phyloP scores from a whole-genome alignment of 2,797 vertebrate species.

The Dendrocincla tyrannina region DNA sequence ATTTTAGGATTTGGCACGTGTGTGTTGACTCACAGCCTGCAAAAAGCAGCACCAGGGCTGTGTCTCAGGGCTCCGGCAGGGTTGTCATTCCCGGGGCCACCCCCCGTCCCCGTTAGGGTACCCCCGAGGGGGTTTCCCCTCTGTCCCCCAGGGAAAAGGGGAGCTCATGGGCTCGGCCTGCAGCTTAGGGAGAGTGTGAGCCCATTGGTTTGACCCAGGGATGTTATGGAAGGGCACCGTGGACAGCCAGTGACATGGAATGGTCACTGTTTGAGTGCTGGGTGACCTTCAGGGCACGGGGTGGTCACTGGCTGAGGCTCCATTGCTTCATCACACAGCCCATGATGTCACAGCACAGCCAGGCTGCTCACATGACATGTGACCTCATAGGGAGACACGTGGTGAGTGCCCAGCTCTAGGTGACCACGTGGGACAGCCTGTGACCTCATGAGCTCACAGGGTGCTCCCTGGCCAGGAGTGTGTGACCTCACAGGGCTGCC shows the following conservation, averaged over 20 bases:
- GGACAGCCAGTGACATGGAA: too few species aligned
- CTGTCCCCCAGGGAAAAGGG: neutral
- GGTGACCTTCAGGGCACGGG: fast-evolving
- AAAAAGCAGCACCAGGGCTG: neutral
- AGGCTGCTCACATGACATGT: neutral
- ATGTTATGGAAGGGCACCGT: fast-evolving
- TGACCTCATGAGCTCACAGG: too few species aligned
- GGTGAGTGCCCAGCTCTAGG: neutral
- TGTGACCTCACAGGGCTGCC: neutral
- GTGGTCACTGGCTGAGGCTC: neutral
- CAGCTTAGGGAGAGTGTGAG: fast-evolving
- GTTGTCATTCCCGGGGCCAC: too few species aligned
- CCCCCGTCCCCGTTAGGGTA: neutral
- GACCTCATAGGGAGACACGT: neutral
- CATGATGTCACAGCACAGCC: fast-evolving
- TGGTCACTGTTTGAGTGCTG: fast-evolving
- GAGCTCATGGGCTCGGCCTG: fast-evolving
- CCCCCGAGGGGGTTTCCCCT: neutral
- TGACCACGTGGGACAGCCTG: fast-evolving
- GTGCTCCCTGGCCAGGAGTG: fast-evolving
- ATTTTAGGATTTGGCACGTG: neutral
- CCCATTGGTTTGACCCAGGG: fast-evolving
- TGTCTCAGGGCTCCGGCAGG: neutral
- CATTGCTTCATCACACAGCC: fast-evolving
- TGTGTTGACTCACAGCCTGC: neutral